Conservation (phyloP, 1,140 invertebrate genomes). For the Tetraneura akinire region DNA sequence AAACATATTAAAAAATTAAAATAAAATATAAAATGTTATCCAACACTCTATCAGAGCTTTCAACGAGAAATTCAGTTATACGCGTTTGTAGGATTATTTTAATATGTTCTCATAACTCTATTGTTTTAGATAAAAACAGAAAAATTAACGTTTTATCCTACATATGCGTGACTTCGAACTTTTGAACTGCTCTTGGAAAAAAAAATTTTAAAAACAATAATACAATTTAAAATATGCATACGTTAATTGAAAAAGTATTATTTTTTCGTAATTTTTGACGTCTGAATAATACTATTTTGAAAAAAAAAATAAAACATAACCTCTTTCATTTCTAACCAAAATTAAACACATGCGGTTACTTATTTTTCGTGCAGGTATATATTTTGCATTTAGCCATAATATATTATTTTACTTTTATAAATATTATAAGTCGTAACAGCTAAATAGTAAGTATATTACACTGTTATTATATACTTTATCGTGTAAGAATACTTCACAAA, state of each 20-base stretch:
- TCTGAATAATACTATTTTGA: too few species aligned
- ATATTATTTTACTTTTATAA: too few species aligned
- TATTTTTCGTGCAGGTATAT: too few species aligned
- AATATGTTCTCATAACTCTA: background rate
- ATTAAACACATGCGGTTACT: too few species aligned
- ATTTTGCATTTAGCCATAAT: too few species aligned
- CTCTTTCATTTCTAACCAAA: too few species aligned
- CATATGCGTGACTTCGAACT: background rate
- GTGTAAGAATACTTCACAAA: too few species aligned
- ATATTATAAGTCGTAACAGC: too few species aligned
- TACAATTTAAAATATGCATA: conserved; percentile 8
- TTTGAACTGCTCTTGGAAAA: background rate
- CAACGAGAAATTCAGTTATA: background rate
- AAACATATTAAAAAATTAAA: background rate
- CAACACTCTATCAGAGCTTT: background rate
- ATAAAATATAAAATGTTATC: background rate
- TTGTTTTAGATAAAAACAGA: background rate
- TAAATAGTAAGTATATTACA: too few species aligned
- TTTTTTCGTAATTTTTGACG: background rate
- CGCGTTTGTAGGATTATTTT: background rate
- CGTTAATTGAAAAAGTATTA: background rate
- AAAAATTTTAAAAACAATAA: background rate
- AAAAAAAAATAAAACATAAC: too few species aligned
- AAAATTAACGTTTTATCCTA: background rate
- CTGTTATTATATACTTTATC: too few species aligned